Conservation (phyloP, 2,888 invertebrate species). For the Trissolcus japonicus region DNA sequence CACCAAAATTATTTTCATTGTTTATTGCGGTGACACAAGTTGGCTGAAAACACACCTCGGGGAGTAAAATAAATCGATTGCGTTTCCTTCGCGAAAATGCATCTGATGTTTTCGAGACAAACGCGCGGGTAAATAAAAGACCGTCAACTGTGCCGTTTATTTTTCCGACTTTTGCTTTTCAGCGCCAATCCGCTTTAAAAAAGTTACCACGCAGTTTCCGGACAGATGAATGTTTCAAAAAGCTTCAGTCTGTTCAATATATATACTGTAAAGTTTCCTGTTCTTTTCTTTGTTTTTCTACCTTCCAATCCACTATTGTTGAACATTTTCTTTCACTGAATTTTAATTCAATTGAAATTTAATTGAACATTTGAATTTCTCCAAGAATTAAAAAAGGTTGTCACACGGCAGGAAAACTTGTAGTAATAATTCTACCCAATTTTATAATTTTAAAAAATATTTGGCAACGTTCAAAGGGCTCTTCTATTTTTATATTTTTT, state of each 20-base stretch:
- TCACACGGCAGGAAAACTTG: too few relatives aligned
- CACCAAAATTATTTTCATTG: constrained; percentile 30
- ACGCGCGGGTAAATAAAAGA: constrained; percentile 48
- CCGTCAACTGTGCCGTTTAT: constrained; percentile 37
- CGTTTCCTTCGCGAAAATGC: constrained; percentile 37
- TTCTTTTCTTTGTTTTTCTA: too few relatives aligned
- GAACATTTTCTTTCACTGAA: too few relatives aligned
- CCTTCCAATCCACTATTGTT: too few relatives aligned
- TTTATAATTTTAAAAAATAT: too few relatives aligned
- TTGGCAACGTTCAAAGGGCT: too few relatives aligned
- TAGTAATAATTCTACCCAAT: too few relatives aligned
- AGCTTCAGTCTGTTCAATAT: constrained; percentile 28
- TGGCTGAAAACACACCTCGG: constrained; percentile 25
- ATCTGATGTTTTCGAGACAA: constrained; percentile 50
- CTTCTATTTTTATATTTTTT: too few relatives aligned
- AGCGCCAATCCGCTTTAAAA: constrained; percentile 39
- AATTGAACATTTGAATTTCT: neutral
- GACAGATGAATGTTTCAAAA: constrained; percentile 42
- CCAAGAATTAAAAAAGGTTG: neutral
- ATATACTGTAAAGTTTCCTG: too few relatives aligned
- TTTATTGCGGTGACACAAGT: constrained; percentile 35
- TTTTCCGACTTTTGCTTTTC: constrained; percentile 34
- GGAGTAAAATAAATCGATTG: constrained; percentile 38
- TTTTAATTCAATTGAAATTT: neutral
- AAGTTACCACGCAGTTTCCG: constrained; percentile 48